Evolutionary conservation across 2,888 invertebrate species (phyloP), one percentile per base, ranked within the genome.

Genomic region (Dexiosoma caninum): DNA sequence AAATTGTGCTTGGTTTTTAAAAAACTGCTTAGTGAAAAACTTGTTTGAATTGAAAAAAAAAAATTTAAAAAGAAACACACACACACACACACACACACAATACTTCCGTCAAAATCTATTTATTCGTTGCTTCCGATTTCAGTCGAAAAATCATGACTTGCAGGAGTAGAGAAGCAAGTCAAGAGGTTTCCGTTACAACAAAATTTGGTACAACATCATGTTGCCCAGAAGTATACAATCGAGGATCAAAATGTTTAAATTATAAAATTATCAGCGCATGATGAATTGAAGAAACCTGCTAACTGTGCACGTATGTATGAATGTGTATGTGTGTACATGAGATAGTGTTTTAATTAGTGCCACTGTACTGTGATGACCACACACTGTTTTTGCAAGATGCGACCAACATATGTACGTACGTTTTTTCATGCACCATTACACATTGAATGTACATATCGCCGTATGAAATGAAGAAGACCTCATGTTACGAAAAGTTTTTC

Each of bases 161-260:
- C 78, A 83, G 82, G 82, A 83, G 78, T 83, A 74, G 79, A 82
- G 82, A 83, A 83, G 77, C 83, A 79, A 83, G 84, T 84, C 83
- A 84, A 79, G 83, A 82, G 84, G 83, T 84, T 84, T 84, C 71
- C 82, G 83, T 84, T 83, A 81, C 82, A 84, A 74, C 14, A 79
- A 59, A 60, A 55, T 66, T 37, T 53, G 37, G 40, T 55, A 19
- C 23, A 67, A 16, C 59, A 59, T 30, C 42, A 30, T 40, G 19
- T 40, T 32, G 35, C 9, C 40, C 37, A 57, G 14, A 42, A 32
- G 27, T 35, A 40, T 27, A 59, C 27, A 49, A 27, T 9, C n/a
- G n/a, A n/a, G 7, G 2, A 32, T 2, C 5, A 16, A 30, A 37
- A 9, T 9, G 35, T 5, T 59, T 10, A 27, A 66, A 46, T 12